phyloP scores from a whole-genome alignment of 2,888 invertebrate species.

The Nymphalis polychloros region DNA sequence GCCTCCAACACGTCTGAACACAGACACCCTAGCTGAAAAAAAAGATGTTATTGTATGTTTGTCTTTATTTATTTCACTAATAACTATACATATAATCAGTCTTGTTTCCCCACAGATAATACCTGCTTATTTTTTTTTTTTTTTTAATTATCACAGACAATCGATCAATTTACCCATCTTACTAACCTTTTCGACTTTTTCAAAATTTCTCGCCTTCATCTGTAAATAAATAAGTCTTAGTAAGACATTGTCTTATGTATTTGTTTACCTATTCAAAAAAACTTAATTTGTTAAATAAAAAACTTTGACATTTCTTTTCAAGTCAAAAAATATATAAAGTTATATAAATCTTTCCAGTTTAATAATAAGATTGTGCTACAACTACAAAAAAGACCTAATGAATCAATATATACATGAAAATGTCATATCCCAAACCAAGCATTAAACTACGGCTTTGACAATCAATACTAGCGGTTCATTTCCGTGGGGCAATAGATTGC shows the following conservation, averaged over 20 bases:
- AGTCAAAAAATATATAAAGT: too few species aligned
- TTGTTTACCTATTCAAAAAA: too few species aligned
- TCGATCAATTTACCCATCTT: constrained; percentile 45
- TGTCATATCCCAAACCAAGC: too few species aligned
- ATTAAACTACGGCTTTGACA: too few species aligned
- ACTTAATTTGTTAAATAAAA: too few species aligned
- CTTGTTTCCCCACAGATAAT: constrained; percentile 16
- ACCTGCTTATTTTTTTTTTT: constrained; percentile 14
- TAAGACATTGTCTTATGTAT: not conserved
- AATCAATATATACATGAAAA: too few species aligned
- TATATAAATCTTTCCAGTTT: too few species aligned
- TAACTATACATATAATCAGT: constrained; percentile 42
- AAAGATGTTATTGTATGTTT: constrained; percentile 57
- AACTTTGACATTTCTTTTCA: too few species aligned
- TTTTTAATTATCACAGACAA: constrained; percentile 48
- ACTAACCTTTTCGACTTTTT: constrained; percentile 99
- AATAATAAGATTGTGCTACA: too few species aligned
- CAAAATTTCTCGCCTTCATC: constrained; percentile 98
- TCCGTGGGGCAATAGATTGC: too few species aligned
- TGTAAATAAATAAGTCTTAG: constrained; percentile 77
- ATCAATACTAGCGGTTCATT: too few species aligned
- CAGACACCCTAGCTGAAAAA: constrained; percentile 75
- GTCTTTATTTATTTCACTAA: constrained; percentile 66
- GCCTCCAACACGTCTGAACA: constrained; percentile 79
- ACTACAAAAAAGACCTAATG: too few species aligned